Evolutionary conservation across 2,888 invertebrate species (phyloP), one percentile per base, ranked within the genome.

Genomic region (Cenopis cana): DNA sequence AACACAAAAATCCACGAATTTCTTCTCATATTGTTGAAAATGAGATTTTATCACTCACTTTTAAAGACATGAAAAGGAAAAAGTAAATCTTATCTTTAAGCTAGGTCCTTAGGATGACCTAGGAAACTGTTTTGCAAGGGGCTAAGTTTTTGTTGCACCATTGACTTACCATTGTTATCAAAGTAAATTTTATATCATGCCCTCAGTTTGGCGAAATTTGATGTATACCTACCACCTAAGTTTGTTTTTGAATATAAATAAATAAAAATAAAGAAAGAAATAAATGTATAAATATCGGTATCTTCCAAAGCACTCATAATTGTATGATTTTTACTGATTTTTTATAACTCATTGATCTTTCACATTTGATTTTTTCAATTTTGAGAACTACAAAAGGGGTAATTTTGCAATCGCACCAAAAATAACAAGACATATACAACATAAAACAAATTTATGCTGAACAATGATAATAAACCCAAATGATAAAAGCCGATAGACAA

Each of bases 401-500:
- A 14, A 14, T 46, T n/a, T 46, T n/a, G 14, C 6, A 46, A 46
- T n/a, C n/a, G 18, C 9, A 12, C 36, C 20, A 20, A 59, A n/a
- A 62, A 52, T 20, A 33, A 46, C 24, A 6, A 62, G 12, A 33
- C 29, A 33, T 49, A 24, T 29, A 61, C 46, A 29, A 49, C 50
- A 62, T 46, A n/a, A 59, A 59, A 49, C 46, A 38, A 20, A 14
- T n/a, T 24, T 29, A 18, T 38, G 38, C 12, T 33, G 12, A 61
- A 33, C 50, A 18, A 14, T 33, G 12, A 61, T 18, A 33, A 18
- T 12, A 36, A 62, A 52, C 50, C 50, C 50, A 2, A 62, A 50
- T 46, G 49, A 66, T 33, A 52, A 70, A 68, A 46, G 62, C 76
- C 76, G 74, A 82, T 75, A 75, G 65, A 78, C 68, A 74, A 74